Evolutionary conservation across 2,888 invertebrate species (phyloP).

Genomic region (Tridacna crocea): DNA sequence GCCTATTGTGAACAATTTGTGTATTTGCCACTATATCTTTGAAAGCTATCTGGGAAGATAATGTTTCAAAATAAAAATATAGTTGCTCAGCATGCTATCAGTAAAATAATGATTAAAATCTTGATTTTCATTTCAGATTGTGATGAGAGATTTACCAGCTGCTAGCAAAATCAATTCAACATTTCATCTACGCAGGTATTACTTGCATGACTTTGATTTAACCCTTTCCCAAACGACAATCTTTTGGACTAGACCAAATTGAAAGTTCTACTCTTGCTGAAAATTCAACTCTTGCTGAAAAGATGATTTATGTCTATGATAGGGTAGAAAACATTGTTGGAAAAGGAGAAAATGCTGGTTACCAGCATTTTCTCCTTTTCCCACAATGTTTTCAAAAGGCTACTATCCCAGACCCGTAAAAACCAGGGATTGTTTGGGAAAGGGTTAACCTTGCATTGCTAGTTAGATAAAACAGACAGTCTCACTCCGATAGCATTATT

Average conservation of each 20-base stretch:
- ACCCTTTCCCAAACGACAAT: neutral
- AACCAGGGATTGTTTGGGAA: too few relatives aligned
- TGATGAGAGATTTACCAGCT: constrained; percentile 74
- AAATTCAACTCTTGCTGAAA: neutral
- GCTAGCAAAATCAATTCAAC: constrained; percentile 66
- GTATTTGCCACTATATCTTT: neutral
- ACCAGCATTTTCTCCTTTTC: too few relatives aligned
- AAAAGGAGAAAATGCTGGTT: too few relatives aligned
- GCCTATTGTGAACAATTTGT: neutral
- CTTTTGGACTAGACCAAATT: neutral
- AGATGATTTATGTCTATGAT: neutral
- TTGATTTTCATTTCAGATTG: constrained; percentile 67
- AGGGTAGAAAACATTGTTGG: too few relatives aligned
- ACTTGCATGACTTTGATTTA: neutral
- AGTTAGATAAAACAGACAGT: too few relatives aligned
- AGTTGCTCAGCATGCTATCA: too few relatives aligned
- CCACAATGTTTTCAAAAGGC: too few relatives aligned
- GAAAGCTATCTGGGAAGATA: too few relatives aligned
- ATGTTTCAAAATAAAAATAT: too few relatives aligned
- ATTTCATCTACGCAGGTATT: constrained; percentile 77
- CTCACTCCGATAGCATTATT: too few relatives aligned
- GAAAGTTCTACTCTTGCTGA: neutral
- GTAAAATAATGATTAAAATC: neutral
- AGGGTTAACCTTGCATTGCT: too few relatives aligned
- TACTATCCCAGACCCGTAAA: too few relatives aligned